Evolutionary conservation across 2,888 invertebrate genomes (phyloP), one percentile per base, ranked within the genome.

Genomic region (Ennomos quercinarius): DNA sequence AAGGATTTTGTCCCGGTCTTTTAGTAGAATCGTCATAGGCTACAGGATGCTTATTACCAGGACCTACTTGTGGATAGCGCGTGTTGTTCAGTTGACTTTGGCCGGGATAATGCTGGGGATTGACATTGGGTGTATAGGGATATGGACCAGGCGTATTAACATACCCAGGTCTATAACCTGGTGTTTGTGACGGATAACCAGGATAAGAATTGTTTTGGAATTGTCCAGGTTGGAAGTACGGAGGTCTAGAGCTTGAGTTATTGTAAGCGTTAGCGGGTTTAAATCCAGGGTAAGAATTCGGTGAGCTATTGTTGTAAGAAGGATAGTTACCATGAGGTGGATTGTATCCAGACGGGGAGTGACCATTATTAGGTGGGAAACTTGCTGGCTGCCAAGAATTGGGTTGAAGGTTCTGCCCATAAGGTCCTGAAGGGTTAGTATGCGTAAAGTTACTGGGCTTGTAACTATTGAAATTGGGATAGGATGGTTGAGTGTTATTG

Each of bases 51-150:
- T 40, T 57, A 42, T 59, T 62, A 49, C 57, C 56, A 54, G 66
- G 64, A 10, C 13, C 36, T 2, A 17, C 27, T 51, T 43, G 51
- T 17, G 51, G 51, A 37, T 51, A 43, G 11, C 38, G 41, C n/a
- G 54, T 53, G 45, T 47, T 56, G 27, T 58, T 58, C 8, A 38
- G 8, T 13, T 41, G 54, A 10, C 39, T 42, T 39, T 60, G 51
- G 0, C 47, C 17, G 8, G 61, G 49, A 59, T 67, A 68, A 34
- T 68, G 64, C 11, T 66, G 59, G 5, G 72, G 64, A 36, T 55
- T 59, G 38, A 70, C 64, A 50, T 61, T 67, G 13, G 64, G 61
- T 40, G 58, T 63, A 40, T 36, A 11, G 13, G 48, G 35, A 13
- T 64, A 58, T 34, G 57, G 38, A 6, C 35, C 54, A 9, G 55